Evolutionary conservation across 2,888 invertebrate species (phyloP).

Genomic region (Pinctada fucata): DNA sequence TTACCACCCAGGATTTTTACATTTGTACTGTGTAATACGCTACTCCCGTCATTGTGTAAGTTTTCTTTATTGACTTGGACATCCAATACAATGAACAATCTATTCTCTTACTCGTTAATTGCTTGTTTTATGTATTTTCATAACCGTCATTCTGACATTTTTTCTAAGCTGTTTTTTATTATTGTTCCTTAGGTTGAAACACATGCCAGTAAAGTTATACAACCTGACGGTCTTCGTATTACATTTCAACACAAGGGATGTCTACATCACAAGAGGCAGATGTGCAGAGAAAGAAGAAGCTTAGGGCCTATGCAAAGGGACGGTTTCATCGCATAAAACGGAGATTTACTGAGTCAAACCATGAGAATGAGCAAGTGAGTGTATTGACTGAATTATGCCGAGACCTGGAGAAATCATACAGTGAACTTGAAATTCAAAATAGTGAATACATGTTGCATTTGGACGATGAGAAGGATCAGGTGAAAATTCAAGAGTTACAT

Average conservation of each 20-base stretch:
- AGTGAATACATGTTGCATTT: not conserved
- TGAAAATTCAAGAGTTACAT: not conserved
- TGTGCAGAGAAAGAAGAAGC: slow-evolving; percentile 2
- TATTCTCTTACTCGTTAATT: not conserved
- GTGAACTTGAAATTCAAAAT: slow-evolving; percentile 2
- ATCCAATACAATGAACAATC: not conserved
- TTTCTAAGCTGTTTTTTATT: not conserved
- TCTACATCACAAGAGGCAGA: not conserved
- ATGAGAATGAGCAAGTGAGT: not conserved
- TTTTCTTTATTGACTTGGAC: not conserved
- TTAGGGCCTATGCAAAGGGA: slow-evolving; percentile 3
- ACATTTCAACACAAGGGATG: slow-evolving; percentile 17
- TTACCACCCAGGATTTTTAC: not conserved
- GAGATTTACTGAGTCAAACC: not conserved
- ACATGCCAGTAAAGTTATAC: not conserved
- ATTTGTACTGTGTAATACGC: not conserved
- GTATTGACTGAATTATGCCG: not conserved
- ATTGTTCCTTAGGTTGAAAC: not conserved
- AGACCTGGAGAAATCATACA: slow-evolving; percentile 1
- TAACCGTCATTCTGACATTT: not conserved
- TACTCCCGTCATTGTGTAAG: slow-evolving; percentile 1
- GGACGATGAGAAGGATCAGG: slow-evolving; percentile 3
- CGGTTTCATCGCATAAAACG: slow-evolving; percentile 6
- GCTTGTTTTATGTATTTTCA: not conserved
- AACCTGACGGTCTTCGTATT: not conserved